Base-by-base conservation (phyloP, 2,113 vertebrate genomes). In the Pao palembangensis region DNA sequence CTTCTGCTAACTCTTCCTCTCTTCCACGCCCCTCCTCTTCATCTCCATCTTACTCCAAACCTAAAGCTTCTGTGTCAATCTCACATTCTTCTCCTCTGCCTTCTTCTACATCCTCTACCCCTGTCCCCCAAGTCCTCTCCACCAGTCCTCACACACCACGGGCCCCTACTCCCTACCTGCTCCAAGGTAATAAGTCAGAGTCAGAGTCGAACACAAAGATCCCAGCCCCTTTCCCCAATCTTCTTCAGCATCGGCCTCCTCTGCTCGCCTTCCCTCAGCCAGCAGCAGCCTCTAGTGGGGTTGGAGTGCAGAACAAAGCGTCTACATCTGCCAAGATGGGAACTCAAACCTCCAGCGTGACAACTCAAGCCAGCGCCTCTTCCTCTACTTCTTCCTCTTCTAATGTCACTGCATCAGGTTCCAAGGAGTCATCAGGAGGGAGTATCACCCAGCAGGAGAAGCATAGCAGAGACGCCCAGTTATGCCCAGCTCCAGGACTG, bases 161-260 rank as follows among this genome's bases (percentile, higher is more conserved):
- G 17, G 90, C 91, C 15, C 89, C 90, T n/a, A 92, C 90, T 49
- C 90, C 90, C 15, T 92, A 90, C 69, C 78, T 92, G 59, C 79
- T 91, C 46, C 89, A 88, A 13, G 89, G 90, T 28, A 84, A 57
- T 67, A 92, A 90, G 70, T 79, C 82, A 0, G 90, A 92, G 60
- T 18, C 73, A 0, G 91, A 91, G 53, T 74, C 86, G 44, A 88
- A 80, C 77, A 92, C 87, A 1, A 95, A 95, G 76, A 95, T 96
- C 72, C 94, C 94, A 0, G 93, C 94, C 0, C 94, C 94, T 13
- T 96, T 96, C 73, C 94, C 94, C 28, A 96, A 96, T 77, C 91
- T 96, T 4, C 87, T 96, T 1, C 94, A 95, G 77, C 94, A 96
- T 61, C 91, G 93, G 0, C 93, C 94, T 25, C 93, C 94, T 0